Evolutionary conservation across 2,113 vertebrate genomes (phyloP), one percentile per base, ranked within the genome.

Genomic region (Petroica traversi): DNA sequence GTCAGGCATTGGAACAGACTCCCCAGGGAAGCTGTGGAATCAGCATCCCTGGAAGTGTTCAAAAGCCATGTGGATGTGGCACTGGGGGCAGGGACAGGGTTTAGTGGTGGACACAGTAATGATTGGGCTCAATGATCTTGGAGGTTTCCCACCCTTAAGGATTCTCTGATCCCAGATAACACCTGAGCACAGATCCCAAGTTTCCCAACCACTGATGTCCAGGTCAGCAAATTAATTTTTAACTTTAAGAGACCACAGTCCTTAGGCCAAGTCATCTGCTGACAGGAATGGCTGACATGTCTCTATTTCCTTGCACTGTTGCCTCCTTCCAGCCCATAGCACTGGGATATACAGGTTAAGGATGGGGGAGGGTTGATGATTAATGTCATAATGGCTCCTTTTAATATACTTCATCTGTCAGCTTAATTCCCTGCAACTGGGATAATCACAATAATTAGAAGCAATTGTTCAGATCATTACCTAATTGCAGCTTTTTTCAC

Each of bases 371-470:
- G 38, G 43, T 10, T 74, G 51, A 46, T 91, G 88, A 95, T 74
- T 86, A 92, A 88, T 74, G n/a, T 85, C 63, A 59, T 69, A 68
- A 67, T 92, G 68, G 48, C 74, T 76, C 54, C 52, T 91, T 95
- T 91, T 88, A 75, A 85, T 61, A 45, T 20, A 59, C 48, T 85
- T 94, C 81, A 82, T 71, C 85, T 88, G 74, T 64, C 90, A 97
- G 61, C 34, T 91, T 95, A 92, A 93, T 89, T 83, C 72, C 75
- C 89, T 61, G 31, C 74, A 86, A 74, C 85, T 48, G 43, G 43
- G 55, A 51, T 94, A 92, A 96, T 94, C 83, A 85, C 63, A 91
- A 71, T 84, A 93, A 97, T 94, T 81, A 84, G 76, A 81, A 83
- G 61, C 76, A 91, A 86, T 91, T 88, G 83, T 91, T 95, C 91